These are phyloP conservation scores for Polymixis flavicincta DNA, from an alignment of 2,888 invertebrate genomes.

Conservation along the genomic window DNA sequence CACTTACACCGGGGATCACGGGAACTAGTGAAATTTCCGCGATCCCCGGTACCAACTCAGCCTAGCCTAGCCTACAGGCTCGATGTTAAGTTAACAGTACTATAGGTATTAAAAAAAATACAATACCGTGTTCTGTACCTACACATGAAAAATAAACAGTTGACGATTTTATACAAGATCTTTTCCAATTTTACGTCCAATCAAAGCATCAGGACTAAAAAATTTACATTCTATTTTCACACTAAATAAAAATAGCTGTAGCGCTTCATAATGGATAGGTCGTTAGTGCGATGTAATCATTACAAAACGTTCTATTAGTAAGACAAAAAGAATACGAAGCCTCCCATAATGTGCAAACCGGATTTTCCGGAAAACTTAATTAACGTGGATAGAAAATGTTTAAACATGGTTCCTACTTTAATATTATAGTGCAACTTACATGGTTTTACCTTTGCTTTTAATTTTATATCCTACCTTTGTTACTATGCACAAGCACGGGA, in stretches of 20 bases:
- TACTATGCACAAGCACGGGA: background rate
- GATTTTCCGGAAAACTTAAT: slow-evolving; percentile 50
- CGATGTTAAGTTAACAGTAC: too few species aligned
- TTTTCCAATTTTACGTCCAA: background rate
- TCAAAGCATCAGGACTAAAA: too few species aligned
- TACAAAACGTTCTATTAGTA: slow-evolving; percentile 19
- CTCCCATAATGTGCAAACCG: slow-evolving; percentile 26
- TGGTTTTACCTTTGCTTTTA: background rate
- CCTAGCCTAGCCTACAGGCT: too few species aligned
- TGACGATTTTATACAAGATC: background rate
- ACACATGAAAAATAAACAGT: too few species aligned
- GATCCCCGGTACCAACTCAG: too few species aligned
- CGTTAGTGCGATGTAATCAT: slow-evolving; percentile 31
- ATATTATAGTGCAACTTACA: slow-evolving; percentile 1
- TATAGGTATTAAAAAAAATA: too few species aligned
- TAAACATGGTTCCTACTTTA: slow-evolving; percentile 23
- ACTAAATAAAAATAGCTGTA: slow-evolving; percentile 12
- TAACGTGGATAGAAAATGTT: slow-evolving; percentile 47
- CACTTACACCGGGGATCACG: too few species aligned
- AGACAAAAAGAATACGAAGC: slow-evolving; percentile 24
- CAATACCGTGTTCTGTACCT: too few species aligned
- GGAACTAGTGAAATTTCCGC: too few species aligned
- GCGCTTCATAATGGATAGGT: slow-evolving; percentile 32
- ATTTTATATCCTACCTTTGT: slow-evolving; percentile 1
- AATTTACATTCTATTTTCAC: too few species aligned